phyloP scores from a whole-genome alignment of 2,888 invertebrate genomes.

The Kuschelorhynchus macadamiae region DNA sequence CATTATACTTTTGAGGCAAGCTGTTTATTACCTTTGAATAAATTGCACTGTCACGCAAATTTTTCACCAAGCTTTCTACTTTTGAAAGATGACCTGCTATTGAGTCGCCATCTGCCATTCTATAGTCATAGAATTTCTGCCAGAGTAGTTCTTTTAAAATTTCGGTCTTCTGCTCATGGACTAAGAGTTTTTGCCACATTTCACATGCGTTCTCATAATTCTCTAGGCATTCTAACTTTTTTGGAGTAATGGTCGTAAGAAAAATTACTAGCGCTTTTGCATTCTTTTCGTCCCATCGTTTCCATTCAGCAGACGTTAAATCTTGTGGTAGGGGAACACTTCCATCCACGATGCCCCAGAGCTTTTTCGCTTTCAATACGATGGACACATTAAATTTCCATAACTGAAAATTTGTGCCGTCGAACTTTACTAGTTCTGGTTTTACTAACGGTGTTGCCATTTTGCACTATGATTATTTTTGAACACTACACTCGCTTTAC shows the following conservation, averaged over 20 bases:
- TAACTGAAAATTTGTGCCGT: neutral
- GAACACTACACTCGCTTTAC: too few relatives aligned
- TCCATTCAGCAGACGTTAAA: neutral
- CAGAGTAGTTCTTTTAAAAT: slow-evolving; percentile 54
- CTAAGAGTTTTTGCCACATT: slow-evolving; percentile 57
- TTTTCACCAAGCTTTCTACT: slow-evolving; percentile 27
- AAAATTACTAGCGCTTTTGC: neutral
- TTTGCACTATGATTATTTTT: too few relatives aligned
- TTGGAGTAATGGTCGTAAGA: neutral
- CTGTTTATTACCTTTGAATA: slow-evolving; percentile 38
- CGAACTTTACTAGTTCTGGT: neutral
- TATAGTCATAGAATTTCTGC: too few relatives aligned
- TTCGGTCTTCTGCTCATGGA: slow-evolving; percentile 56
- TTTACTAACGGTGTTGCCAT: too few relatives aligned
- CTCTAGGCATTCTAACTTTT: neutral
- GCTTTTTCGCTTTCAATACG: too few relatives aligned
- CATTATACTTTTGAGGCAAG: slow-evolving; percentile 30
- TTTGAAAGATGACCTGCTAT: slow-evolving; percentile 15
- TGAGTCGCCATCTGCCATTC: slow-evolving; percentile 34
- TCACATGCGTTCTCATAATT: slow-evolving; percentile 41
- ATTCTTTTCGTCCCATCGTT: neutral
- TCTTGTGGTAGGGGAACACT: too few relatives aligned
- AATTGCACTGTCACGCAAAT: slow-evolving; percentile 30
- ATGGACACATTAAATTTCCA: neutral
- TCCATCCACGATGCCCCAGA: neutral